phyloP scores from a whole-genome alignment of 2,797 vertebrate genomes.

The Neosilurus hyrtlii region DNA sequence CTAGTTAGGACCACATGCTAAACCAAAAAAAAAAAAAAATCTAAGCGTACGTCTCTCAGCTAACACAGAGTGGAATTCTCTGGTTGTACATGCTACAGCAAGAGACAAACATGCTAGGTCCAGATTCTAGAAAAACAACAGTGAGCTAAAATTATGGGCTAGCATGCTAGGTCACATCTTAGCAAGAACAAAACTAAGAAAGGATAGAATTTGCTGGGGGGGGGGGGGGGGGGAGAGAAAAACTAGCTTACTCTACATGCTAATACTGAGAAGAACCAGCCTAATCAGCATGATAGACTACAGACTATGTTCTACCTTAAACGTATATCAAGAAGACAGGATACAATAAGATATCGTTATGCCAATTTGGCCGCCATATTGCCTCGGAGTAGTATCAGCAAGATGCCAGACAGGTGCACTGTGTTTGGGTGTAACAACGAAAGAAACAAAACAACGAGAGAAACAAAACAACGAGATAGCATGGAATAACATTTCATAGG shows the following conservation, averaged over 20 bases:
- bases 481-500: too few relatives aligned
- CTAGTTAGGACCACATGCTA: background rate
- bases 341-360: too few relatives aligned
- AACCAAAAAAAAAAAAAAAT: background rate
- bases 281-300: background rate
- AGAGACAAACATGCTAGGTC: background rate
- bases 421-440: too few relatives aligned
- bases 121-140: background rate
- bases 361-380: too few relatives aligned
- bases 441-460: too few relatives aligned
- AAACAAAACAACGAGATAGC: too few relatives aligned
- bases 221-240: background rate
- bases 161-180: background rate
- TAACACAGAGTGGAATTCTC: background rate
- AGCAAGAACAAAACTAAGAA: background rate
- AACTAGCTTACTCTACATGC: background rate
- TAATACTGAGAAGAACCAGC: background rate
- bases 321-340: too few relatives aligned
- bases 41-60: background rate
- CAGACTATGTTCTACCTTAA: too few relatives aligned
- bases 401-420: too few relatives aligned
- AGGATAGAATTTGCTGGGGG: too few relatives aligned
- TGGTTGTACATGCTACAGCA: background rate
- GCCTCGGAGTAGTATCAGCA: too few relatives aligned
- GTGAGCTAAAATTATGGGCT: background rate